These are phyloP conservation scores for Leptarthrus brevirostris DNA, from an alignment of 2,888 invertebrate genomes.

Conservation along the genomic window DNA sequence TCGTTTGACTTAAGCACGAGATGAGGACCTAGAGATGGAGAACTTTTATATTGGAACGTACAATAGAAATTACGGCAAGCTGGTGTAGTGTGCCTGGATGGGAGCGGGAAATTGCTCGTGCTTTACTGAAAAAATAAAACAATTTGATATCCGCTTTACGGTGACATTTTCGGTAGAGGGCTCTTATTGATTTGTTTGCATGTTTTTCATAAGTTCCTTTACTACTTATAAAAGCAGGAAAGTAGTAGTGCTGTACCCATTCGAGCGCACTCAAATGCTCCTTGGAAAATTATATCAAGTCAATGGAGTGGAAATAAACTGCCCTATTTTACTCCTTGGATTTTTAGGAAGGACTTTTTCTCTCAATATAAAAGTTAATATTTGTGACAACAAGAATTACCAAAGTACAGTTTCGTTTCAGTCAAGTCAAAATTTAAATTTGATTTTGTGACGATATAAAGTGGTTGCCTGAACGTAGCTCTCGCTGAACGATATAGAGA, in stretches of 20 bases:
- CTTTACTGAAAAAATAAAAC: not conserved
- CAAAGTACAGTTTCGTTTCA: no score
- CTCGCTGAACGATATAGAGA: no score
- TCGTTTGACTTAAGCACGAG: conserved; percentile 27
- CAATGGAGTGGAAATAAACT: conserved; percentile 17
- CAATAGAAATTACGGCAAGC: not conserved
- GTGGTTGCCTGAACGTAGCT: no score
- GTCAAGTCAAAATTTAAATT: no score
- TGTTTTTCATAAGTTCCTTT: not conserved
- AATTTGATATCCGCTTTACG: not conserved
- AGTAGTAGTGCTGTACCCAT: not conserved
- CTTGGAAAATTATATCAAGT: conserved; percentile 12
- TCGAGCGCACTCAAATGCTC: not conserved
- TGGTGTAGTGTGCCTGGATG: not conserved
- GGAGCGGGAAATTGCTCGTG: not conserved
- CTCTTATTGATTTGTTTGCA: not conserved
- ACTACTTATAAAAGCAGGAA: no score
- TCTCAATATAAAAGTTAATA: no score
- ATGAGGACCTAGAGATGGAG: not conserved
- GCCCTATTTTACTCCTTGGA: conserved; percentile 4
- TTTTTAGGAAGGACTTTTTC: no score
- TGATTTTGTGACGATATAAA: no score
- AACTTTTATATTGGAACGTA: not conserved
- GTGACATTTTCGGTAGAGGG: not conserved
- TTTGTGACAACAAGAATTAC: no score